Percentiles rank a stretch among this genome's conserved stretches.
phyloP scores from a whole-genome alignment of 2,888 invertebrate genomes.

The Nephrocerus scutellatus region DNA sequence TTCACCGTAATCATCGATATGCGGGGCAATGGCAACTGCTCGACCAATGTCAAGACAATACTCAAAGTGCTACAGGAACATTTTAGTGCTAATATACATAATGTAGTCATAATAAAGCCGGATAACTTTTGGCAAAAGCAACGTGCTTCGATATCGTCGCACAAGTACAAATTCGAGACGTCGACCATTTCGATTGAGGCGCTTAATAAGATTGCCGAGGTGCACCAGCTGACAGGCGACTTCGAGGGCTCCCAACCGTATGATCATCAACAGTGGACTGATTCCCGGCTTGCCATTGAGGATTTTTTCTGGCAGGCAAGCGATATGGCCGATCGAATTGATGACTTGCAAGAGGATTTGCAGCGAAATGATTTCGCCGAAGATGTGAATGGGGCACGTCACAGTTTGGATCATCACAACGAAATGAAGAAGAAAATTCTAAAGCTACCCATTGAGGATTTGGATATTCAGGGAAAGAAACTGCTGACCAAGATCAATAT shows the following conservation, averaged over 20 bases:
- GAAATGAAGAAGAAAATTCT: slow-evolving; percentile 90
- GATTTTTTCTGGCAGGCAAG: slow-evolving; percentile 95
- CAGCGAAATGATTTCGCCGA: slow-evolving; percentile 91
- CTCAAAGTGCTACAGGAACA: slow-evolving; percentile 95
- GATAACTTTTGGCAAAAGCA: slow-evolving; percentile 99
- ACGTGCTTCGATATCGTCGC: slow-evolving; percentile 91
- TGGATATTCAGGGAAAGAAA: slow-evolving; percentile 78
- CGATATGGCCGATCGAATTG: slow-evolving; percentile 84
- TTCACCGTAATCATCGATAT: slow-evolving; percentile 97
- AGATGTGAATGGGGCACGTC: slow-evolving; percentile 86
- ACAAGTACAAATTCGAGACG: slow-evolving; percentile 99
- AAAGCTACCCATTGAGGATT: slow-evolving; percentile 88
- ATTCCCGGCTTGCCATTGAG: slow-evolving; percentile 86
- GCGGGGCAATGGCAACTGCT: slow-evolving; percentile 75
- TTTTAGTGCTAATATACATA: slow-evolving; percentile 86
- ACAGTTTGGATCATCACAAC: slow-evolving; percentile 86
- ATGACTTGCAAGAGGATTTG: slow-evolving; percentile 88
- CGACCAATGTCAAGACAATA: slow-evolving; percentile 93
- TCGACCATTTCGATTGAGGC: slow-evolving; percentile 94
- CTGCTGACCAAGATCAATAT: slow-evolving; percentile 47
- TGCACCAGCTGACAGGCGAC: slow-evolving; percentile 84
- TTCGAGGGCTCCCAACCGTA: slow-evolving; percentile 90
- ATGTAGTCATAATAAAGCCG: slow-evolving; percentile 95
- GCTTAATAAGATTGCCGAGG: slow-evolving; percentile 86
- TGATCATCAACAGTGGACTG: slow-evolving; percentile 97